Base-by-base conservation (phyloP, 2,113 vertebrate genomes). In the Cynoglossus semilaevis region DNA sequence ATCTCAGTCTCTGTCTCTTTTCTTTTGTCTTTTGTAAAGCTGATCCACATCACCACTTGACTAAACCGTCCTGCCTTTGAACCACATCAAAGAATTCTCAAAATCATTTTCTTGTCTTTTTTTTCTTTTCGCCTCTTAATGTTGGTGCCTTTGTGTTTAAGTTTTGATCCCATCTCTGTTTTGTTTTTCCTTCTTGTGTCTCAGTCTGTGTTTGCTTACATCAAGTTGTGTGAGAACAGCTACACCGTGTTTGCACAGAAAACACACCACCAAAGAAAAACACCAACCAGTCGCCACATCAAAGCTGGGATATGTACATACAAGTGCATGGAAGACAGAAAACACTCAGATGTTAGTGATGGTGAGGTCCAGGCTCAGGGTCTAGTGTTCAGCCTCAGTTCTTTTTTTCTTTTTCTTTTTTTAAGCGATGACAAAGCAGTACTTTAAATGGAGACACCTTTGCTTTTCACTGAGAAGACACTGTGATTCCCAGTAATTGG, bases 401-500 rank as follows among this genome's bases (percentile, higher is more conserved):
- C 57, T 18, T 73, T 84, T 83, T 77, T 85, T 80, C 72, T n/a
- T n/a, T n/a, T n/a, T n/a, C n/a, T n/a, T n/a, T n/a, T n/a, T n/a
- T 76, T 69, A 67, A 74, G 2, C 76, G 77, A 72, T 63, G 58
- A 85, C 84, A 88, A 85, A 77, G 69, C 63, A 80, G 57, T 38
- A 63, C 73, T 57, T 71, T 67, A 76, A 72, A 77, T n/a, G 62
- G 79, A 77, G 76, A 74, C 71, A 76, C 77, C 57, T 16, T 42
- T 62, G 63, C 70, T 68, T 81, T 86, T 84, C 75, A 79, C 4
- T 29, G 19, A 63, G 17, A 66, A 70, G 69, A 82, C 8, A 19
- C 14, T 15, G 45, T 8, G 16, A n/a, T 1, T 29, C 22, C 2
- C 22, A 4, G 22, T 4, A 29, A 29, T 29, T 29, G 22, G 22